Evolutionary conservation across 2,888 invertebrate species (phyloP).

Genomic region (Agonopterix alstromeriana): DNA sequence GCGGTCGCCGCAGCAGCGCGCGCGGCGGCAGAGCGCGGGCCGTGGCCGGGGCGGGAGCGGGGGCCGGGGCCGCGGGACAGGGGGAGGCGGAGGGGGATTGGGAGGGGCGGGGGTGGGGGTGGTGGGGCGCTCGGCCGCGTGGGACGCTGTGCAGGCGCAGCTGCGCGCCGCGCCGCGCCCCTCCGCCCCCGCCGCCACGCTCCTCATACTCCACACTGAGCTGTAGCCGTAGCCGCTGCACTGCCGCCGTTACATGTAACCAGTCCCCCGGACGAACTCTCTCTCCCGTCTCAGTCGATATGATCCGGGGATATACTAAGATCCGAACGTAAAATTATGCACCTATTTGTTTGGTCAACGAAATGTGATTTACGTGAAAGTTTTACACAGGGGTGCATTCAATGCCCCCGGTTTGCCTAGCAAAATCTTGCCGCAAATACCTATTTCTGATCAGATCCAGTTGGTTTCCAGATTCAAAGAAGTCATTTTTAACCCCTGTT

Average conservation of each 20-base stretch:
- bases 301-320: too few relatives aligned
- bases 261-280: neutral
- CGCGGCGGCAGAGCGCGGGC: constrained; percentile 6
- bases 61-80: constrained; percentile 8
- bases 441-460: too few relatives aligned
- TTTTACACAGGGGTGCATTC: too few relatives aligned
- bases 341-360: too few relatives aligned
- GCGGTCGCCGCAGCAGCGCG: constrained; percentile 8
- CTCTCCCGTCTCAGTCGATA: neutral
- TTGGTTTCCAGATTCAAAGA: too few relatives aligned
- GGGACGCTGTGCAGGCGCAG: constrained; percentile 62
- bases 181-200: constrained; percentile 35
- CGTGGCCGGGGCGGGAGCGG: constrained; percentile 6
- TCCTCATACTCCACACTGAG: constrained; percentile 53
- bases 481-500: too few relatives aligned
- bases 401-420: too few relatives aligned
- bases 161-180: constrained; percentile 27
- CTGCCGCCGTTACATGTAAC: neutral
- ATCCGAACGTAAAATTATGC: too few relatives aligned
- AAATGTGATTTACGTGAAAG: too few relatives aligned
- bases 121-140: constrained; percentile 33
- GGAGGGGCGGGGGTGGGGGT: constrained; percentile 2
- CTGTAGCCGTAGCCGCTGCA: constrained; percentile 22
- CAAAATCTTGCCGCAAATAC: too few relatives aligned
- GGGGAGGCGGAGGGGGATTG: neutral